Percentiles rank a stretch among this genome's conserved stretches.
These are phyloP conservation scores for Lacerta agilis DNA, from an alignment of 2,797 vertebrate genomes.

Conservation along the genomic window DNA sequence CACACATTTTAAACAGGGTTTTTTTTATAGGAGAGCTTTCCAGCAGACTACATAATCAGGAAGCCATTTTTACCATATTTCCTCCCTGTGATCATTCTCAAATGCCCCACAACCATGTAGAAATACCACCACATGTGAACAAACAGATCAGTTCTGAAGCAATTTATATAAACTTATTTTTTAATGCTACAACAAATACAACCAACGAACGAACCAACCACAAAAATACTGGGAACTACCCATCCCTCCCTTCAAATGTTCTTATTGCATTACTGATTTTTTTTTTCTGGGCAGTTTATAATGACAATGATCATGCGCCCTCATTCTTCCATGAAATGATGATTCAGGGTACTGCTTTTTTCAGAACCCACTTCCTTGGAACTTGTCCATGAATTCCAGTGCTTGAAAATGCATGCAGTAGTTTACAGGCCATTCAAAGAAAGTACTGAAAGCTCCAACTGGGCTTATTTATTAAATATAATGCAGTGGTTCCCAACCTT, in stretches of 20 bases:
- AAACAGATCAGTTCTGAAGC: background rate
- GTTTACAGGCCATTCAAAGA: background rate
- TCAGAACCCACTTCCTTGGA: background rate
- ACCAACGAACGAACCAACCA: background rate
- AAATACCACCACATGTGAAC: background rate
- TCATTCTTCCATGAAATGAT: no score
- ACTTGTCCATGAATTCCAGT: background rate
- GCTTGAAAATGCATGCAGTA: background rate
- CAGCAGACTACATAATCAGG: background rate
- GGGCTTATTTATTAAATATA: background rate
- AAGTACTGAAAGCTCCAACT: background rate
- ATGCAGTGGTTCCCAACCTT: no score
- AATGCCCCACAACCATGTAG: background rate
- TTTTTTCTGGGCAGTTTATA: background rate
- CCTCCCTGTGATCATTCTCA: background rate
- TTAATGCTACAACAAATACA: background rate
- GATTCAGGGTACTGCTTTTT: background rate
- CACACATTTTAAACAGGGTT: background rate
- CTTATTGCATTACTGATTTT: background rate
- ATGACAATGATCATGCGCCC: background rate
- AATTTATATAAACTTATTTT: background rate
- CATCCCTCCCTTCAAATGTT: background rate
- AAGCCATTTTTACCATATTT: background rate
- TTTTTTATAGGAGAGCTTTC: background rate
- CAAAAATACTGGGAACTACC: background rate